These are phyloP conservation scores for Drosophila rellima DNA, from an alignment of 2,888 invertebrate species.

Conservation along the genomic window DNA sequence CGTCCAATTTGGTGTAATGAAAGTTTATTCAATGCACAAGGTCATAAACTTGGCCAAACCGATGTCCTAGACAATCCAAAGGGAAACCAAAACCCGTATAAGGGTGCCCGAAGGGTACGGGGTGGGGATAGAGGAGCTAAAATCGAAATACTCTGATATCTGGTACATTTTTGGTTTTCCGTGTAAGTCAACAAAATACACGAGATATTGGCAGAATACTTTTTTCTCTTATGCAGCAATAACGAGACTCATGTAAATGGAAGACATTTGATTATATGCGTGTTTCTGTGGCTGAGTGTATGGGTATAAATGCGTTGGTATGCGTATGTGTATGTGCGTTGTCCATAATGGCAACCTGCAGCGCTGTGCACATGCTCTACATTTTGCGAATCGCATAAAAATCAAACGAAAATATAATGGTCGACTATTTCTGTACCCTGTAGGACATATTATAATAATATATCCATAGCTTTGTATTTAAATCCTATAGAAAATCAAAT, in stretches of 20 bases:
- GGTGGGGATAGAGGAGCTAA: not conserved
- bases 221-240: constrained; percentile 25
- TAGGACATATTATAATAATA: not conserved
- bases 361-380: constrained; percentile 29
- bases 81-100: constrained; percentile 25
- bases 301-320: not conserved
- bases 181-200: constrained; percentile 60
- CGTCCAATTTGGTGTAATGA: constrained; percentile 46
- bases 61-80: constrained; percentile 47
- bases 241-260: constrained; percentile 49
- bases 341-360: constrained; percentile 22
- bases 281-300: not conserved
- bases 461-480: not conserved
- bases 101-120: not conserved
- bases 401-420: constrained; percentile 23
- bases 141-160: constrained; percentile 21
- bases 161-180: constrained; percentile 22
- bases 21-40: constrained; percentile 63
- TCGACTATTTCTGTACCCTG: constrained; percentile 19
- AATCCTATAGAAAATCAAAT: too few relatives aligned
- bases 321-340: not conserved
- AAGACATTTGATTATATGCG: constrained; percentile 46
- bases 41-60: constrained; percentile 58
- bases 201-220: constrained; percentile 40
- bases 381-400: constrained; percentile 30